phyloP scores from a whole-genome alignment of 2,113 vertebrate genomes.

The Onychostruthus taczanowskii region DNA sequence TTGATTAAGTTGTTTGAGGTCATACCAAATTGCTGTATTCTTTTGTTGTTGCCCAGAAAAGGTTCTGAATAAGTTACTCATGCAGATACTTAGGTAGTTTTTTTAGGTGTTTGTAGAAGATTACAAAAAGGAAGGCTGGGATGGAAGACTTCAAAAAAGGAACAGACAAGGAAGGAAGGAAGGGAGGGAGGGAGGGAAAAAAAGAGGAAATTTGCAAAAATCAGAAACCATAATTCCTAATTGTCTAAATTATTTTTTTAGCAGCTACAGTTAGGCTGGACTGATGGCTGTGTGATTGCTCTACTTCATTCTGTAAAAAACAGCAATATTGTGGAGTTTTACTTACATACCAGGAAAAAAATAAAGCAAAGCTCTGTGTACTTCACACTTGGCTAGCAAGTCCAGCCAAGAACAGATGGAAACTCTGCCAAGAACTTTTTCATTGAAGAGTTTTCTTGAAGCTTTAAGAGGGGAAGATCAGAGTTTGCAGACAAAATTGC shows the following conservation, averaged over 20 bases:
- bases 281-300: background rate
- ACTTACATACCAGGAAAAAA: background rate
- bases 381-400: background rate
- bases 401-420: slow-evolving; percentile 61
- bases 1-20: background rate
- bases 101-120: background rate
- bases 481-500: background rate
- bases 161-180: background rate
- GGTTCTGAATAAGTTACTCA: background rate
- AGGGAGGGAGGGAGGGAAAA: background rate
- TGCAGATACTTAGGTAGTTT: background rate
- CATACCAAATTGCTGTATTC: background rate
- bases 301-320: background rate
- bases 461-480: slow-evolving; percentile 11
- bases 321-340: background rate
- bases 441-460: slow-evolving; percentile 62
- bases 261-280: slow-evolving; percentile 39
- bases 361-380: background rate
- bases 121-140: background rate
- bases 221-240: slow-evolving; percentile 22
- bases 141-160: background rate
- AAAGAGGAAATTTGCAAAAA: background rate
- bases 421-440: slow-evolving; percentile 60
- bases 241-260: slow-evolving; percentile 19
- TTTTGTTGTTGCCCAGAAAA: background rate